phyloP scores from a whole-genome alignment of 1,140 invertebrate genomes.

The Tachypleus tridentatus region DNA sequence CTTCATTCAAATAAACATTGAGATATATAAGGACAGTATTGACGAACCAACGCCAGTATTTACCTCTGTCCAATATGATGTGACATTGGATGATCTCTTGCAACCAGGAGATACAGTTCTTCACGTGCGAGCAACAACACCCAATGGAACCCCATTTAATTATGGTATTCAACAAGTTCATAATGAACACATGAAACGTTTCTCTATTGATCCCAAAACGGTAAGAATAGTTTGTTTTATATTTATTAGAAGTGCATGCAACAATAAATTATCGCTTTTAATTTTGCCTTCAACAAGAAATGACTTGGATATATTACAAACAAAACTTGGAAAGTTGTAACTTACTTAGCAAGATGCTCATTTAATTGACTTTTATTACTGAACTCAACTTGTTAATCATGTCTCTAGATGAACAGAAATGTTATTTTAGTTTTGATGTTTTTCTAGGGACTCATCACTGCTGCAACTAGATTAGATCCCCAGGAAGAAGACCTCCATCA shows the following conservation, averaged over 20 bases:
- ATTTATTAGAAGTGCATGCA: too few relatives aligned
- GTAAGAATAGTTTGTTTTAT: too few relatives aligned
- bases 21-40: slow-evolving; percentile 25
- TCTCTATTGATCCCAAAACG: too few relatives aligned
- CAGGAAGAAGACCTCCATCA: background rate
- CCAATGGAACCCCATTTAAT: slow-evolving; percentile 24
- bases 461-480: background rate
- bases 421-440: background rate
- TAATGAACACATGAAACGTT: too few relatives aligned
- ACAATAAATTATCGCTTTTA: too few relatives aligned
- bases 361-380: too few relatives aligned
- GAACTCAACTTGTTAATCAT: slow-evolving; percentile 15
- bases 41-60: slow-evolving; percentile 27
- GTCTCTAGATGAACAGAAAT: background rate
- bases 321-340: too few relatives aligned
- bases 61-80: slow-evolving; percentile 24
- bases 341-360: too few relatives aligned
- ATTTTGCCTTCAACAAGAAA: too few relatives aligned
- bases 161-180: slow-evolving; percentile 7
- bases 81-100: slow-evolving; percentile 20
- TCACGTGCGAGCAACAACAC: slow-evolving; percentile 22
- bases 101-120: slow-evolving; percentile 25
- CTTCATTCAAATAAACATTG: slow-evolving; percentile 7
- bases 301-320: too few relatives aligned
- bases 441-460: background rate